phyloP scores from a whole-genome alignment of 2,797 vertebrate genomes.

The Linurgus olivaceus region DNA sequence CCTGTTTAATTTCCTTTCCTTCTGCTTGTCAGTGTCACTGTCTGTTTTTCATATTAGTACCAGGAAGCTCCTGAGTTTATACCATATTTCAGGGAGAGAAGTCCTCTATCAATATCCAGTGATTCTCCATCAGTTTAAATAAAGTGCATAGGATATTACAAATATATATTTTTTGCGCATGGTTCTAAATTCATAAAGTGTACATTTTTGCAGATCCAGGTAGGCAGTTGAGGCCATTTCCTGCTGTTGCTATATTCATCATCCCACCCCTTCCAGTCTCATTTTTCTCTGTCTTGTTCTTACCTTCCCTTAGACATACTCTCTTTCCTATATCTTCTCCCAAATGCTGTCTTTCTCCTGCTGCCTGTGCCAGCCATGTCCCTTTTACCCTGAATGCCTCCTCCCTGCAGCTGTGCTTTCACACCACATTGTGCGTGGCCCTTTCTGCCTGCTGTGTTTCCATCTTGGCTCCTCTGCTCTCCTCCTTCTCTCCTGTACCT shows the following conservation, averaged over 20 bases:
- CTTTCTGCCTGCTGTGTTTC: neutral
- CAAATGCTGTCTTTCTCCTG: neutral
- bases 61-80: neutral
- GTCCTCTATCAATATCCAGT: neutral
- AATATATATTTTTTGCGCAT: neutral
- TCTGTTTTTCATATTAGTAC: neutral
- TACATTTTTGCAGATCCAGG: neutral
- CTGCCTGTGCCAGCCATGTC: neutral
- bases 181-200: neutral
- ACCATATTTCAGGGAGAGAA: neutral
- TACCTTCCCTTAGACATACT: neutral
- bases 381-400: neutral
- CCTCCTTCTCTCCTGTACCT: neutral
- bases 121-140: neutral
- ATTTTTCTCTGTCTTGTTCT: neutral
- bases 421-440: fast-evolving
- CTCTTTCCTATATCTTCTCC: neutral
- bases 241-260: neutral
- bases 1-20: slow-evolving; percentile 37
- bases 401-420: neutral
- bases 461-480: neutral
- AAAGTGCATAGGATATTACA: neutral
- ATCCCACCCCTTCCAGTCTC: neutral
- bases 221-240: neutral
- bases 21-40: neutral